Evolutionary conservation across 1,140 invertebrate species (phyloP), one percentile per base, ranked within the genome.

Genomic region (Lerema accius): DNA sequence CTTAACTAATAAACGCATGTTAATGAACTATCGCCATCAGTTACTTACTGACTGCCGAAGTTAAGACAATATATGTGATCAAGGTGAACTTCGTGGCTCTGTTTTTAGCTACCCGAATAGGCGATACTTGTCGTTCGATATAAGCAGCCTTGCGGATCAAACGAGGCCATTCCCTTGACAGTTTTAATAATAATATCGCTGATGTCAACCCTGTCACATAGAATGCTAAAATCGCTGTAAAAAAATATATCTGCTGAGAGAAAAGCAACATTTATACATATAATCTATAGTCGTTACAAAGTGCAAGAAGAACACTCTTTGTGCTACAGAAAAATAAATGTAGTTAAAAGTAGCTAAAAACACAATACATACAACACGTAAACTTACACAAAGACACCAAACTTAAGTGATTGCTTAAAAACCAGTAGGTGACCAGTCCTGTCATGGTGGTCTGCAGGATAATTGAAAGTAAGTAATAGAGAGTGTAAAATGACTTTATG

Each of bases 141-240:
- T 26, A 19, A 10, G 53, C 37, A 13, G 53, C 63, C 26, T 9
- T 23, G 9, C 23, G 40, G 4, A 69, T 15, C 1, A 69, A 11
- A 3, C 9, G 45, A 1, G 59, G 53, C 67, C 63, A 69, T 6
- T 55, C 39, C 6, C 11, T 32, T 1, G 67, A 63, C n/a, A 69
- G 35, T 40, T 53, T 50, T n/a, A 45, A 3, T 5, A 69, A 11
- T 1, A 58, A 43, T 23, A 58, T 3, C 7, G 23, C 43, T 0
- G 63, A 56, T 2, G 46, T 7, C 0, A 63, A 11, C 3, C 40
- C 39, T 0, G 59, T 65, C 0, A 37, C n/a, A 39, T 69, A 65
- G 45, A 69, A 69, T 5, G 56, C 4, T 14, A 65, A 19, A 11
- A 42, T 49, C 14, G 45, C 67, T 69, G 46, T 17, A 43, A 48